These are phyloP conservation scores for Sinocyclocheilus grahami DNA, from an alignment of 2,113 vertebrate species.

Conservation along the genomic window DNA sequence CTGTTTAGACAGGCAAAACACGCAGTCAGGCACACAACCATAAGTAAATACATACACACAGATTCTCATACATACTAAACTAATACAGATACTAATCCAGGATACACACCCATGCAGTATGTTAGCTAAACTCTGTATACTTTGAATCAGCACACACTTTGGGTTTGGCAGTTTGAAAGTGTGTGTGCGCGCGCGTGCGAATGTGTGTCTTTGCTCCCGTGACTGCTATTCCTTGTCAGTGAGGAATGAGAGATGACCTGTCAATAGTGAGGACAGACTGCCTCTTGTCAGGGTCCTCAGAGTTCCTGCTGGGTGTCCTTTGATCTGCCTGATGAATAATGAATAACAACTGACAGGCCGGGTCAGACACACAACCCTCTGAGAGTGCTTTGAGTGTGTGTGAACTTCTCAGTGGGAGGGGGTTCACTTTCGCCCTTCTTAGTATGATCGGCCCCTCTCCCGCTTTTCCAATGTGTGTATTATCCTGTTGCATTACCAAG, in stretches of 20 bases:
- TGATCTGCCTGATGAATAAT: conserved; percentile 83
- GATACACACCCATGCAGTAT: conserved; percentile 18
- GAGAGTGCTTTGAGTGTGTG: conserved; percentile 62
- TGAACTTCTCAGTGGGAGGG: conserved; percentile 64
- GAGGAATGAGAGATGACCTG: conserved; percentile 82
- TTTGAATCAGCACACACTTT: conserved; percentile 31
- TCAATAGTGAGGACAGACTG: conserved; percentile 81
- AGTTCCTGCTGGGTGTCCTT: conserved; percentile 76
- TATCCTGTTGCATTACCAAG: conserved; percentile 61
- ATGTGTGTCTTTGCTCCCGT: conserved; percentile 56
- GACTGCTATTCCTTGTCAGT: conserved; percentile 55
- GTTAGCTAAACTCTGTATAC: conserved; percentile 21
- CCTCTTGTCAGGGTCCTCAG: conserved; percentile 81
- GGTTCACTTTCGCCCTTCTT: conserved; percentile 64
- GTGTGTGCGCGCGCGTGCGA: conserved; percentile 52
- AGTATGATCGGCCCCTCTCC: conserved; percentile 47
- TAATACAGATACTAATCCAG: not conserved
- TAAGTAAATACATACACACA: conserved; percentile 29
- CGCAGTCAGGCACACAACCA: not conserved
- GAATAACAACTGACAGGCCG: conserved; percentile 72
- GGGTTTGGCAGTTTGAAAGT: conserved; percentile 16
- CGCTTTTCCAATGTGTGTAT: conserved; percentile 47
- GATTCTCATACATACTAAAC: conserved; percentile 38
- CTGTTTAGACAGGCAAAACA: conserved; percentile 33
- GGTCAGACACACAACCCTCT: conserved; percentile 67